Base-by-base conservation (phyloP, 2,113 vertebrate species). In the Agelaius phoeniceus region DNA sequence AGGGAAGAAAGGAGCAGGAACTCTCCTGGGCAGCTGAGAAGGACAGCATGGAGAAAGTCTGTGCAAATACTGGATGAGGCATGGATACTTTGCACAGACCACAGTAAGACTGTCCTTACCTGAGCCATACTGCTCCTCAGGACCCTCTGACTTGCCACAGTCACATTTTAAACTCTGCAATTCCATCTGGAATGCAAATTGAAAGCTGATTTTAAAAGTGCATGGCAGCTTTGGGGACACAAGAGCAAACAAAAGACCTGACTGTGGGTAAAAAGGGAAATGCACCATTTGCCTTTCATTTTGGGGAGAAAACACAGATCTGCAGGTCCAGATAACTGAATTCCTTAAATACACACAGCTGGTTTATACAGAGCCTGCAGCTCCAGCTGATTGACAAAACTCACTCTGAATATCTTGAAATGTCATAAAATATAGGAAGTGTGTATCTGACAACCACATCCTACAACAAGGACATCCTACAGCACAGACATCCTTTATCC, bases 111-210 rank as follows among this genome's bases (percentile, higher is more conserved):
- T 30, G 27, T 35, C 46, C 63, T 23, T 41, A 57, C 14, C 43
- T 8, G 30, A 78, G 48, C 0, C 7, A 39, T 4, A 3, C 0
- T 0, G 21, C 7, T 84, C 20, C 37, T 68, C 15, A 33, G 82
- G 28, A 41, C 22, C 14, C 28, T 59, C 28, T 20, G 21, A 31
- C 72, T 69, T 75, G n/a, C 20, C 66, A n/a, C 4, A 91, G 69
- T 7, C 44, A 33, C 30, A 30, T 71, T 65, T 31, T 0, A 43
- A 69, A 48, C 26, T 11, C 24, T 24, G 7, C 4, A 8, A 51
- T 84, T 76, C 31, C 77, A 30, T 20, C 39, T 51, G 59, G 67
- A 84, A 92, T 57, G 20, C 5, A 78, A 87, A 73, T n/a, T n/a
- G 21, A 39, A 8, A 2, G 33, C 39, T 75, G 61, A 31, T 82